Conservation (phyloP, 2,797 vertebrate species). For the Yasuhikotakia modesta region DNA sequence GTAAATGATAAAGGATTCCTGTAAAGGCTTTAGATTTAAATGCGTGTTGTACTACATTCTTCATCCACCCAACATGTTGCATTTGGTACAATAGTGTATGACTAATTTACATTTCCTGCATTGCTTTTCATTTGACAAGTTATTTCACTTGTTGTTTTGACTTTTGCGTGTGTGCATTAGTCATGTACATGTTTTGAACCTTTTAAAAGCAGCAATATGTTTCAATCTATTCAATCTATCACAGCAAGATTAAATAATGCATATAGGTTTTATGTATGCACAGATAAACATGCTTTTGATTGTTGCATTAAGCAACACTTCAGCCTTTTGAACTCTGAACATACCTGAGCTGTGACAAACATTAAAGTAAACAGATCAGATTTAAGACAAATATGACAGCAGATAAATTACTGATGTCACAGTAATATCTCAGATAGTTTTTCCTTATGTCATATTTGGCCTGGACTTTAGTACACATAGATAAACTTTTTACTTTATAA, state of each 20-base stretch:
- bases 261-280: neutral
- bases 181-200: neutral
- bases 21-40: neutral
- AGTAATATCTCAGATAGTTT: neutral
- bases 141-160: neutral
- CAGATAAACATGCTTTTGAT: neutral
- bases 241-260: neutral
- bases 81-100: neutral
- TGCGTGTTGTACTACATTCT: neutral
- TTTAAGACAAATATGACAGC: slow-evolving; percentile 3
- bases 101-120: neutral
- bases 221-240: no score
- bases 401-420: neutral
- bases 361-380: slow-evolving; percentile 8
- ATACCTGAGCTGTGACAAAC: slow-evolving; percentile 38
- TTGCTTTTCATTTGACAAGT: neutral
- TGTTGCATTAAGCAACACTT: neutral
- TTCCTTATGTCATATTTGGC: neutral
- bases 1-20: neutral
- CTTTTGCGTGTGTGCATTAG: neutral
- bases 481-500: neutral
- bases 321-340: neutral
- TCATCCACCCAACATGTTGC: neutral
- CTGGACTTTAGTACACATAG: no score
- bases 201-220: neutral